phyloP scores from a whole-genome alignment of 2,888 invertebrate species.

The Xestia xanthographa region DNA sequence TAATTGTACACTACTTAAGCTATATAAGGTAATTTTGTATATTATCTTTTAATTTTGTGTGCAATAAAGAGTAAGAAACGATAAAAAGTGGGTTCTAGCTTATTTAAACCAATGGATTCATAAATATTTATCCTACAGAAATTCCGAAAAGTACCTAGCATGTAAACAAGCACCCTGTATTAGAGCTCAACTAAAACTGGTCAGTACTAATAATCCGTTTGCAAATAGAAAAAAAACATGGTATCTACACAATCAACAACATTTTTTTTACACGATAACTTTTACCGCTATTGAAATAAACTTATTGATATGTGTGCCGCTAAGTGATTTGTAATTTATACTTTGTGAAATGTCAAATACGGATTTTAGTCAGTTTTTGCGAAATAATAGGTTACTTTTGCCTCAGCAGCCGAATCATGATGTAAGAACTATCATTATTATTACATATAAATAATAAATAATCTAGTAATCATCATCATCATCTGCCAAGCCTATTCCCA shows the following conservation, averaged over 20 bases:
- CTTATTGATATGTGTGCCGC: constrained; percentile 1
- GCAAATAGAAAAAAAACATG: constrained; percentile 48
- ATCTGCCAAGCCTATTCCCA: too few relatives aligned
- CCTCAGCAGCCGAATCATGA: constrained; percentile 75
- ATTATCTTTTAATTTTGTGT: too few relatives aligned
- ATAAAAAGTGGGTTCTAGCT: background rate
- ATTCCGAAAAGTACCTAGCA: background rate
- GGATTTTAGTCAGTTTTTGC: constrained; percentile 41
- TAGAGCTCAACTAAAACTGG: constrained; percentile 26
- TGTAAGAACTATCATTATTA: constrained; percentile 72
- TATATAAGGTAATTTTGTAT: too few relatives aligned
- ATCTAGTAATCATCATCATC: too few relatives aligned
- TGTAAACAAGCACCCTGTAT: constrained; percentile 5
- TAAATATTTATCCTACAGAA: background rate
- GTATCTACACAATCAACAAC: constrained; percentile 35
- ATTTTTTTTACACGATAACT: constrained; percentile 26
- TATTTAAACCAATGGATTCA: too few relatives aligned
- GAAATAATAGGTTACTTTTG: constrained; percentile 65
- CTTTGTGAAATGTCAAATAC: constrained; percentile 34
- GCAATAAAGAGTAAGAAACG: too few relatives aligned
- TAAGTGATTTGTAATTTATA: constrained; percentile 39
- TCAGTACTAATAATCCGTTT: constrained; percentile 1
- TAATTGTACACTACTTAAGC: too few relatives aligned
- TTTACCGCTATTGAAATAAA: constrained; percentile 36
- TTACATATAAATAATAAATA: background rate